Percentiles rank a stretch among this genome's conserved stretches.
Conservation (phyloP, 2,113 vertebrate genomes). For the Rhinoptilus africanus region DNA sequence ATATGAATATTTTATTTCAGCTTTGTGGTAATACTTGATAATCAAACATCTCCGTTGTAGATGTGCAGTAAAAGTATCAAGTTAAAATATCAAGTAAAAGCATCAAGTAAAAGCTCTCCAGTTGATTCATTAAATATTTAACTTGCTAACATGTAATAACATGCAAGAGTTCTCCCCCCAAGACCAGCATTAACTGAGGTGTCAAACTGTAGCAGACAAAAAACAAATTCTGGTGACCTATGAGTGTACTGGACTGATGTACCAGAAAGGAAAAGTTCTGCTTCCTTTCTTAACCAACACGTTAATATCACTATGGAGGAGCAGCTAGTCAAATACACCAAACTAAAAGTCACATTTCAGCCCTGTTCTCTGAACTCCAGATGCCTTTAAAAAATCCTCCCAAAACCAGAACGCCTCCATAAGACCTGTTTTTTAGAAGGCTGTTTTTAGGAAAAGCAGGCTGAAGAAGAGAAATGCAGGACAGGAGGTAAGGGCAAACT, state of each 20-base stretch:
- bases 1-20: not conserved
- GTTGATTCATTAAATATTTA: not conserved
- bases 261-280: not conserved
- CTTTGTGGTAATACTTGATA: not conserved
- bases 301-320: not conserved
- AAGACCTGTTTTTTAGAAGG: not conserved
- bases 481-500: not conserved
- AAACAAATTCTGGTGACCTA: not conserved
- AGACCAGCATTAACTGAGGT: not conserved
- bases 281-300: not conserved
- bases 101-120: not conserved
- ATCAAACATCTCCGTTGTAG: not conserved
- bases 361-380: not conserved
- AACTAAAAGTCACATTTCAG: not conserved
- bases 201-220: not conserved
- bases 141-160: not conserved
- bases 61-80: not conserved
- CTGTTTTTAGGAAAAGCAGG: not conserved
- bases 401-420: not conserved
- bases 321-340: not conserved
- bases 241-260: not conserved
- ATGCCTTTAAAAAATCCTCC: not conserved
- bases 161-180: not conserved
- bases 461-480: not conserved
- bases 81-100: too few species aligned